These are phyloP conservation scores for Meloidogyne floridensis DNA, from an alignment of 1,140 invertebrate species.

Conservation along the genomic window DNA sequence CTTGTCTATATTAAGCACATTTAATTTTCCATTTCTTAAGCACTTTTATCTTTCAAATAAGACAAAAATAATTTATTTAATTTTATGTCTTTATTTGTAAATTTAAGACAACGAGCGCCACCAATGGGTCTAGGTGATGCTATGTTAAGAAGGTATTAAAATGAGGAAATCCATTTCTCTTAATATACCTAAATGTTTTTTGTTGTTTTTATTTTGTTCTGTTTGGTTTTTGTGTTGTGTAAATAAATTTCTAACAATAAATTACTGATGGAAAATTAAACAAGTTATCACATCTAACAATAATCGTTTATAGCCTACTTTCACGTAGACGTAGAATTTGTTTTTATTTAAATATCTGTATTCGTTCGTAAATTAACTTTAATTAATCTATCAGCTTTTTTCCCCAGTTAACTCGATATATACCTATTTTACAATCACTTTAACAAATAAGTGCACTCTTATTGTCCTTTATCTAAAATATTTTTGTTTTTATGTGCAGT, in stretches of 20 bases:
- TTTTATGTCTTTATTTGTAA: constrained; percentile 26
- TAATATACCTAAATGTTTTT: no score
- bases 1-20: background rate
- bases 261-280: no score
- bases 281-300: no score
- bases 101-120: constrained; percentile 18
- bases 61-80: background rate
- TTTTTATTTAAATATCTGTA: no score
- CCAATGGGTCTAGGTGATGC: constrained; percentile 20
- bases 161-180: background rate
- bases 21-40: background rate
- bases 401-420: no score
- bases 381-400: no score
- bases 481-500: background rate
- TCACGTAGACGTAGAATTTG: no score
- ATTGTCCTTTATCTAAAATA: no score
- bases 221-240: background rate
- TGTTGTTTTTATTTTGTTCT: background rate
- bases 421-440: no score
- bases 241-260: background rate
- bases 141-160: constrained; percentile 29
- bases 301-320: no score
- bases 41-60: constrained; percentile 10
- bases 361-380: no score
- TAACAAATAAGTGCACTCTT: no score